A percentile compares a stretch with the other conserved stretches of the same genome.
These are phyloP conservation scores for Pseudonaja textilis DNA, from an alignment of 2,113 vertebrate genomes.

Conservation along the genomic window DNA sequence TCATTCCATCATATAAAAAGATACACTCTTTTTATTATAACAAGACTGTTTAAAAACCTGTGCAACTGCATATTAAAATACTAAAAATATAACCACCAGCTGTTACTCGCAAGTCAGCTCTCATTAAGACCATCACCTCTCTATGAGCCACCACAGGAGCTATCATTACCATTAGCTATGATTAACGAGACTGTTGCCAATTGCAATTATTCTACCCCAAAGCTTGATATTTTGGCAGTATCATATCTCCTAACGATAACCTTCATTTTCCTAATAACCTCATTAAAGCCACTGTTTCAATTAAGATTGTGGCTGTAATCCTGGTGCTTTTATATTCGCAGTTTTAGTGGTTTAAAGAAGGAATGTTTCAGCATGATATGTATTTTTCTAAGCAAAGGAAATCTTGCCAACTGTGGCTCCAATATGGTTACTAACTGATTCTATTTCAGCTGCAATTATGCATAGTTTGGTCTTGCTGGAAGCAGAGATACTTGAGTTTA, in stretches of 20 bases:
- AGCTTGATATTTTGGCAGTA: constrained; percentile 59
- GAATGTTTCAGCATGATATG: constrained; percentile 8
- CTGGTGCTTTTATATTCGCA: constrained; percentile 4
- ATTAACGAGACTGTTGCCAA: constrained; percentile 67
- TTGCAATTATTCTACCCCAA: constrained; percentile 62
- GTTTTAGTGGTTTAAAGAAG: not conserved
- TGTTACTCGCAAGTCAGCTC: constrained; percentile 63
- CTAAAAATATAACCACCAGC: constrained; percentile 55
- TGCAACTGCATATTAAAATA: constrained; percentile 50
- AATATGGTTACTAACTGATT: not conserved
- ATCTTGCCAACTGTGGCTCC: not conserved
- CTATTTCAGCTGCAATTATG: not conserved
- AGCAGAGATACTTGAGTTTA: not conserved
- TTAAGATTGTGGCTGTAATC: constrained; percentile 42
- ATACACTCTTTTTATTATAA: not conserved
- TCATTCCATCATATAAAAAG: not conserved
- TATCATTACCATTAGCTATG: constrained; percentile 68
- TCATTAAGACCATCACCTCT: constrained; percentile 65
- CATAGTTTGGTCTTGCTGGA: not conserved
- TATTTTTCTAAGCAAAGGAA: not conserved
- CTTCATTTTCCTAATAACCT: constrained; percentile 45
- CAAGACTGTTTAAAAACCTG: not conserved
- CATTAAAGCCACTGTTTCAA: constrained; percentile 49
- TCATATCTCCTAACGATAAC: constrained; percentile 47
- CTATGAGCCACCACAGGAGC: constrained; percentile 61